These are phyloP conservation scores for Drosophila subobscura DNA, from an alignment of 1,140 invertebrate genomes.

Conservation along the genomic window DNA sequence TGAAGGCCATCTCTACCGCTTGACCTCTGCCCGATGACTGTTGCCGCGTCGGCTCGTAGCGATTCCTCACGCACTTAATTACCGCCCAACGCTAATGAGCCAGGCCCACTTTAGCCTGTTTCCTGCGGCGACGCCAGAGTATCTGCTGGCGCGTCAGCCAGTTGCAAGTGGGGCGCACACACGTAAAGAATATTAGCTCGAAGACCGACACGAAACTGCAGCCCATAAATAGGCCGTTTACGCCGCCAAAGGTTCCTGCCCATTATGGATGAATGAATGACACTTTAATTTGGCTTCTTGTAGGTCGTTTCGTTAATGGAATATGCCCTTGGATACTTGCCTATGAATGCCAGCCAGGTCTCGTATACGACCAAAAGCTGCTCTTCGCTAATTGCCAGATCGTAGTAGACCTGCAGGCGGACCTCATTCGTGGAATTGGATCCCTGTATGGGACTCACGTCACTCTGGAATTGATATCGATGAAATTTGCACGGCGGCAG, in stretches of 20 bases:
- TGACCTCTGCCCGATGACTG: conserved; percentile 7
- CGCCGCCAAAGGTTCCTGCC: conserved; percentile 87
- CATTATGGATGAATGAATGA: conserved; percentile 6
- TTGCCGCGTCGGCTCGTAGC: neutral
- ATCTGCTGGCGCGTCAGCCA: conserved; percentile 68
- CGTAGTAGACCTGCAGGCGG: conserved; percentile 86
- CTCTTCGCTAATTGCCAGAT: conserved; percentile 85
- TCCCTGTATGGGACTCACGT: conserved; percentile 26
- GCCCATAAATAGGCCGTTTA: conserved; percentile 87
- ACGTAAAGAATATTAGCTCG: conserved; percentile 86
- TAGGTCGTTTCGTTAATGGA: conserved; percentile 38
- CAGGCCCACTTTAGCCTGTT: conserved; percentile 8
- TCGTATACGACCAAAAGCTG: conserved; percentile 85
- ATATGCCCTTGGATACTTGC: conserved; percentile 36
- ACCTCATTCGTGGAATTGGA: conserved; percentile 32
- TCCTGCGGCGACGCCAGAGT: conserved; percentile 41
- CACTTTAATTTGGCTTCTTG: conserved; percentile 9
- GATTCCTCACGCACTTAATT: conserved; percentile 44
- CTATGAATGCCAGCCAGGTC: conserved; percentile 84
- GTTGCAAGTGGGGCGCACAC: conserved; percentile 72
- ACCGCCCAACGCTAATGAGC: conserved; percentile 51
- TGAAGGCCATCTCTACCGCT: conserved; percentile 53
- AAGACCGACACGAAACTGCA: conserved; percentile 88
- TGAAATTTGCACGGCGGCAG: conserved; percentile 61
- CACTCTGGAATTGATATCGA: conserved; percentile 53